These are phyloP conservation scores for Mechanitis messenoides DNA, from an alignment of 2,888 invertebrate genomes.

Conservation along the genomic window DNA sequence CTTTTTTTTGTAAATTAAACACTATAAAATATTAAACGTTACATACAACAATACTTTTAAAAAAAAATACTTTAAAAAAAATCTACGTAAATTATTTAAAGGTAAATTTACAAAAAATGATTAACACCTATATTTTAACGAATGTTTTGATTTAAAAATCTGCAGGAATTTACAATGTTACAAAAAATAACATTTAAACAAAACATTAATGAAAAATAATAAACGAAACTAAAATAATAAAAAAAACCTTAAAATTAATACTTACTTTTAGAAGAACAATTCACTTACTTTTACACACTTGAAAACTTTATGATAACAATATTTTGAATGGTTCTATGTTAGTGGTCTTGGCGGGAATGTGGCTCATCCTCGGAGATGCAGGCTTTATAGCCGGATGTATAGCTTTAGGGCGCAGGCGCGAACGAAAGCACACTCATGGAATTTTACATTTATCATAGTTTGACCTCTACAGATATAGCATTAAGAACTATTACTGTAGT, in stretches of 20 bases:
- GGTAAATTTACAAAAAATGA: too few species aligned
- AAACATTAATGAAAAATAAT: too few species aligned
- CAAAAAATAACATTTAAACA: too few species aligned
- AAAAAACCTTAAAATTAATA: constrained; percentile 6
- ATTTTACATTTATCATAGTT: background rate
- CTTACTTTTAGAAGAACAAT: constrained; percentile 24
- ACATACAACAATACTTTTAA: too few species aligned
- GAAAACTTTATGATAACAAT: constrained; percentile 23
- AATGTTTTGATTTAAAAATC: too few species aligned
- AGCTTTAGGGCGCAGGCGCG: constrained; percentile 50
- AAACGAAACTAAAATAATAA: too few species aligned
- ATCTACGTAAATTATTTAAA: too few species aligned
- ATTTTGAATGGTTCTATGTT: constrained; percentile 24
- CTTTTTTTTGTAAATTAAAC: too few species aligned
- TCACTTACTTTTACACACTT: constrained; percentile 24
- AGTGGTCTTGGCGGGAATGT: constrained; percentile 56
- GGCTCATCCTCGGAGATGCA: constrained; percentile 28
- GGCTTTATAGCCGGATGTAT: constrained; percentile 51
- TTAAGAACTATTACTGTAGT: constrained; percentile 10
- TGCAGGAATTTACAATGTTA: too few species aligned
- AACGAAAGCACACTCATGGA: constrained; percentile 10
- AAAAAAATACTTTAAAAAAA: too few species aligned
- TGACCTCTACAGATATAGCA: constrained; percentile 4
- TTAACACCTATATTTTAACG: too few species aligned
- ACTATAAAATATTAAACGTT: too few species aligned